Evolutionary conservation across 2,797 vertebrate species (phyloP), one percentile per base, ranked within the genome.

Genomic region (Luscinia megarhynchos): DNA sequence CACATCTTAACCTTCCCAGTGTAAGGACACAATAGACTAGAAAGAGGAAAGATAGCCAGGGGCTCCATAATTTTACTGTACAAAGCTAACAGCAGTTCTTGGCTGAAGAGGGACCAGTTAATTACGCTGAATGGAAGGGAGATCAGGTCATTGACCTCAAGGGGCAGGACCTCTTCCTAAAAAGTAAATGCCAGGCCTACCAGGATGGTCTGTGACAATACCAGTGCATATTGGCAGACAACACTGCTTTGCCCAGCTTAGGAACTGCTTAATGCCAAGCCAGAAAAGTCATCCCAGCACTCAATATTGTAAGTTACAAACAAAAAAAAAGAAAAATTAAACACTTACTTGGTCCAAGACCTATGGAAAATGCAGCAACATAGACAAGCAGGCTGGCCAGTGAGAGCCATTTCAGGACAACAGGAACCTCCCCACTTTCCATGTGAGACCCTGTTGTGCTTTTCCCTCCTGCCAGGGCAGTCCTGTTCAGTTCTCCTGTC

Each of bases 321-420:
- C 30, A 34, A 34, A 34, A 34, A 34, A 34, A 34, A 34, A 72
- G 70, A 90, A 92, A 89, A 91, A 57, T 24, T 2, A 94, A 95
- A 90, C 84, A 98, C 99, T 99, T 98, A 99, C 99, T 99, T 98
- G 99, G 99, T 95, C 99, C 99, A 57, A 99, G 98, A 96, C 99
- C 98, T 94, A 99, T 97, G 87, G 99, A 99, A 98, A 99, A 99
- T 62, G 98, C 99, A 83, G 99, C 99, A 70, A 99, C 98, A 69
- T 98, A 99, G 84, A 98, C 96, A 94, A 99, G 98, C 88, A 99
- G 96, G 90, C 98, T 99, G 97, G 98, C 98, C 94, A 99, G 94
- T 2, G 98, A 99, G 5, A 99, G 97, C 99, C 99, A 99, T 97
- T 99, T 99, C 92, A 99, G 94, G 66, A 97, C 95, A 41, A 96